Evolutionary conservation across 1,140 invertebrate species (phyloP).

Genomic region (Cyrtorhinus lividipennis): DNA sequence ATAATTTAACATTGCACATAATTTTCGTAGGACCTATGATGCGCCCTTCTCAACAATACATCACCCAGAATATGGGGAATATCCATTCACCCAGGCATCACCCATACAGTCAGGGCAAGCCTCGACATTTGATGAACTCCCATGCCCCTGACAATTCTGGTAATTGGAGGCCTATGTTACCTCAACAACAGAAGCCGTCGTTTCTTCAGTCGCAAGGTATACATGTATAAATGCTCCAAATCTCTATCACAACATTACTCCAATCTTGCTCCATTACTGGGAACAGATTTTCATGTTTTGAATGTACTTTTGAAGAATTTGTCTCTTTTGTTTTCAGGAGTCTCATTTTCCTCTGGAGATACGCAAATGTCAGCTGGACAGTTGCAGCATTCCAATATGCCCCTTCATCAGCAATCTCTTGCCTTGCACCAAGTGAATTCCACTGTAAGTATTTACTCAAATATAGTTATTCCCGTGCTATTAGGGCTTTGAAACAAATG

Average conservation of each 20-base stretch:
- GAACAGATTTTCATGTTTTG: too few species aligned
- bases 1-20: too few species aligned
- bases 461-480: constrained; percentile 6
- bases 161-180: constrained; percentile 20
- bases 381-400: constrained; percentile 26
- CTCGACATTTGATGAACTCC: background rate
- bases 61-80: background rate
- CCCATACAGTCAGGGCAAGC: background rate
- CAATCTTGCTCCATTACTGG: too few species aligned
- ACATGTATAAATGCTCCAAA: constrained; percentile 26
- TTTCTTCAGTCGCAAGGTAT: constrained; percentile 32
- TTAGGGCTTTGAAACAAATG: background rate
- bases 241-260: too few species aligned
- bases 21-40: constrained; percentile 36
- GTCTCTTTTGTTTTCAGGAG: constrained; percentile 14
- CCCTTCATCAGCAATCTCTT: constrained; percentile 25
- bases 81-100: background rate
- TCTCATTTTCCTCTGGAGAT: constrained; percentile 25
- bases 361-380: constrained; percentile 29
- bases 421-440: constrained; percentile 14
- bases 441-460: constrained; percentile 22
- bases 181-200: constrained; percentile 31
- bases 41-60: constrained; percentile 40
- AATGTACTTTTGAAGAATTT: too few species aligned
- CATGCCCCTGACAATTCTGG: background rate